Conservation (phyloP, 2,113 vertebrate genomes). For the Odocoileus hemionus region DNA sequence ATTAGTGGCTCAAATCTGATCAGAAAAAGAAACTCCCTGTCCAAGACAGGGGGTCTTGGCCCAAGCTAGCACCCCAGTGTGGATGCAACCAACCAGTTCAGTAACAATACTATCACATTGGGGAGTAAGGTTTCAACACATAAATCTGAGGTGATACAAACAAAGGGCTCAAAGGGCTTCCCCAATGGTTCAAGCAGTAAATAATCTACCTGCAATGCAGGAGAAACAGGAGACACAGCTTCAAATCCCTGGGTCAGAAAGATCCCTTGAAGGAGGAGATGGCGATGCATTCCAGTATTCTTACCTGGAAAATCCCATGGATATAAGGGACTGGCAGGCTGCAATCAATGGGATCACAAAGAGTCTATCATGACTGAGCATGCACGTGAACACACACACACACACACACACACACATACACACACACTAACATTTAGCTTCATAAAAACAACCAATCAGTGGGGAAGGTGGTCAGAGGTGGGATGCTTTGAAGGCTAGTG, state of each 20-base stretch:
- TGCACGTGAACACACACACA: neutral
- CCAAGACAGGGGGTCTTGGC: neutral
- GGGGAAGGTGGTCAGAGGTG: neutral
- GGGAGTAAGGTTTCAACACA: neutral
- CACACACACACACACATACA: neutral
- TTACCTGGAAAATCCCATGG: neutral
- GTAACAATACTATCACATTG: neutral
- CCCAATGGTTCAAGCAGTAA: neutral
- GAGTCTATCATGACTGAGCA: neutral
- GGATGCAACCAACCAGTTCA: neutral
- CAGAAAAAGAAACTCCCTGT: neutral
- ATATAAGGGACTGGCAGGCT: neutral
- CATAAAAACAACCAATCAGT: neutral
- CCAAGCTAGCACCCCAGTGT: neutral
- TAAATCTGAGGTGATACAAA: neutral
- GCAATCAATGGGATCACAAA: neutral
- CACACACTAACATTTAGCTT: neutral
- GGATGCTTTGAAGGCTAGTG: neutral
- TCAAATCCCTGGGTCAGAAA: neutral
- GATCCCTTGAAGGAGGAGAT: neutral
- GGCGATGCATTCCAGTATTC: neutral
- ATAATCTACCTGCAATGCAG: neutral
- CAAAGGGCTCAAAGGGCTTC: neutral
- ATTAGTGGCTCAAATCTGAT: neutral
- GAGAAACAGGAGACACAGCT: neutral